Conservation (phyloP, 2,113 vertebrate genomes). For the Heterochromis multidens region DNA sequence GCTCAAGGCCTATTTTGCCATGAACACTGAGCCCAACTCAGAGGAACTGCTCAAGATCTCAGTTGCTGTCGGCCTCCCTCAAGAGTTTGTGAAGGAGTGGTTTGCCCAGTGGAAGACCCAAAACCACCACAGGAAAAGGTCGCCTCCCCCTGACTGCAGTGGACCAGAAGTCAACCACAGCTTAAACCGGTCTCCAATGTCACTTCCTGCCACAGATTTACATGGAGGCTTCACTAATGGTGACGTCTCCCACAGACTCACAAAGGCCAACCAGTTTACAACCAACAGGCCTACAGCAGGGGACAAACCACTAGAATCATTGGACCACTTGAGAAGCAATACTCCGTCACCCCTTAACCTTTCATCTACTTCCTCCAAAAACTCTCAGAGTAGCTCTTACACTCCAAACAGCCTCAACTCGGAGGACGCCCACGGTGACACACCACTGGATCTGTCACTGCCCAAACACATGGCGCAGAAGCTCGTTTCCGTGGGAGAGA, state of each 20-base stretch:
- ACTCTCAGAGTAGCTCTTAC: slow-evolving; percentile 95
- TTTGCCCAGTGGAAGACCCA: slow-evolving; percentile 90
- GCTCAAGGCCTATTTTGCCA: slow-evolving; percentile 94
- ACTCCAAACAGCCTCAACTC: slow-evolving; percentile 94
- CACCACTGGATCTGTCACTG: slow-evolving; percentile 94
- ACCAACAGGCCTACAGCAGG: slow-evolving; percentile 79
- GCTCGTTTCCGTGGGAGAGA: slow-evolving; percentile 83
- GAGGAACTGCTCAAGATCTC: slow-evolving; percentile 98
- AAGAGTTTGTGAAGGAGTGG: slow-evolving; percentile 95
- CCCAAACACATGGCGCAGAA: slow-evolving; percentile 91
- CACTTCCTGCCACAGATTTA: slow-evolving; percentile 82
- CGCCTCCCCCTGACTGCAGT: slow-evolving; percentile 83
- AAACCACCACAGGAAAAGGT: slow-evolving; percentile 78
- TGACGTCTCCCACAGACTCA: slow-evolving; percentile 86
- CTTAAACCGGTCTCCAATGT: slow-evolving; percentile 79
- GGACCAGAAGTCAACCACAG: slow-evolving; percentile 79
- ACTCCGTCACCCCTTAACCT: slow-evolving; percentile 96
- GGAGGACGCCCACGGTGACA: slow-evolving; percentile 88
- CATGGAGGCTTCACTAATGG: slow-evolving; percentile 85
- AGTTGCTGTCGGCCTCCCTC: slow-evolving; percentile 91
- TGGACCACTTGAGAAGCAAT: slow-evolving; percentile 92
- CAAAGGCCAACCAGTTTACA: slow-evolving; percentile 87
- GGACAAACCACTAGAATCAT: slow-evolving; percentile 77
- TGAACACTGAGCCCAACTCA: slow-evolving; percentile 95
- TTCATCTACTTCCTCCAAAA: slow-evolving; percentile 94